Evolutionary conservation across 2,797 vertebrate genomes (phyloP), one percentile per base, ranked within the genome.

Genomic region (Gadopsis marmoratus): DNA sequence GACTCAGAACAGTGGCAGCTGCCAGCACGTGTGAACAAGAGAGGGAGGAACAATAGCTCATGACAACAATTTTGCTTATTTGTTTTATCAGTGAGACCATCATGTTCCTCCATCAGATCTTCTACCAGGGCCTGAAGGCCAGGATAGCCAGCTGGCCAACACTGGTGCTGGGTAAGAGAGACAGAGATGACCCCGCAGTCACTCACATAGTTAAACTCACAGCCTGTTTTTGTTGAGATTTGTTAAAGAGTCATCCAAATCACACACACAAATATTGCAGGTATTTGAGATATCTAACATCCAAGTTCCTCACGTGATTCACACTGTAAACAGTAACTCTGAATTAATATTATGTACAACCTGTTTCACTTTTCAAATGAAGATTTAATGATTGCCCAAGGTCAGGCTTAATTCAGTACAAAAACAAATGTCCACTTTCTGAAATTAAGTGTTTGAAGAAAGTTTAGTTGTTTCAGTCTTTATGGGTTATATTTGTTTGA

Each of bases 21-120:
- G 63, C 35, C 56, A 50, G 26, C 31, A 43, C 2, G 26, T 66
- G 0, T 35, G 58, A 51, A 69, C 39, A 66, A n/a, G 19, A 64
- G 64, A 63, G 26, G 47, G 68, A 64, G 19, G 65, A 68, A 79
- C 17, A 71, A 35, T 37, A 45, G 9, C 43, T 64, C 4, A 45
- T 75, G 10, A 84, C 19, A 16, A 17, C n/a, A 12, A 21, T 81
- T 75, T 82, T 79, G 29, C 5, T 23, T 65, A 2, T 94, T 83
- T 91, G 92, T 79, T 89, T 94, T 92, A 1, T 74, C 94, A 99
- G 98, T 1, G 98, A 99, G 94, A 99, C 98, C 11, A 99, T 99
- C 96, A 99, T 99, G 98, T 99, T 99, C 93, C 91, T 99, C 78
- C 98, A 99, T 85, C 98, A 99, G 93, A 99, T 99, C 93, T 99